These are phyloP conservation scores for Drosophila asahinai DNA, from an alignment of 1,140 invertebrate species.

Conservation along the genomic window DNA sequence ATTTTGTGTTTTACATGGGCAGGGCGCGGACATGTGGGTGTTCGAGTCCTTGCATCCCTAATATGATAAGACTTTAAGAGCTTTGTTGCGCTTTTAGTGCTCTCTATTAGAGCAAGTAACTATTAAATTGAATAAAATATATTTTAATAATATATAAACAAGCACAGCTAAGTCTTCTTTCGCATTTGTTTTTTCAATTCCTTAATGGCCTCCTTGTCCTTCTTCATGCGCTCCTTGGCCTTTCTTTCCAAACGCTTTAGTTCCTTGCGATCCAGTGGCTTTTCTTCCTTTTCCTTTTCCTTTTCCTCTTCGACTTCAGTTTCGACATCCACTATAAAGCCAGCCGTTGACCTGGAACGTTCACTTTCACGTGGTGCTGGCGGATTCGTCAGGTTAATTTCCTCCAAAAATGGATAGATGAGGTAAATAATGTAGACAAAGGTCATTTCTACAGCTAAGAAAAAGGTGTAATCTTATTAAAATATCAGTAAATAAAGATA, in stretches of 20 bases:
- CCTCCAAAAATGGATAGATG: conserved; percentile 49
- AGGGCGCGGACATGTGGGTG: conserved; percentile 8
- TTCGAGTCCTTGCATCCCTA: conserved; percentile 27
- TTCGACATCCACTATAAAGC: neutral
- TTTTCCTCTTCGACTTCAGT: conserved; percentile 12
- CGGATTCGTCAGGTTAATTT: neutral
- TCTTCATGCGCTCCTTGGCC: conserved; percentile 20
- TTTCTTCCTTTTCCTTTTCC: conserved; percentile 8
- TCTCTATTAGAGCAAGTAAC: neutral
- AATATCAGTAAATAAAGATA: neutral
- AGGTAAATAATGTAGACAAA: conserved; percentile 69
- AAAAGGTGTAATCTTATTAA: no score
- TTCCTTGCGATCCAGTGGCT: conserved; percentile 11
- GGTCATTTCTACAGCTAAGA: conserved; percentile 71
- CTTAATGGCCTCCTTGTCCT: conserved; percentile 22
- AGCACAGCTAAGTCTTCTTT: neutral
- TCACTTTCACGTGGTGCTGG: no score
- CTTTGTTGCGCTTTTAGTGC: conserved; percentile 27
- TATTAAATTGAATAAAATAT: neutral
- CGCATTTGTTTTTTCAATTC: conserved; percentile 33
- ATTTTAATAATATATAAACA: neutral
- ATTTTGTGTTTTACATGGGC: conserved; percentile 63
- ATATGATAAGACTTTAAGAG: conserved; percentile 56
- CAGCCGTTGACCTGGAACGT: neutral
- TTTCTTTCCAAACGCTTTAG: conserved; percentile 28